Evolutionary conservation across 2,797 vertebrate species (phyloP).

Genomic region (Dicrostonyx torquatus): DNA sequence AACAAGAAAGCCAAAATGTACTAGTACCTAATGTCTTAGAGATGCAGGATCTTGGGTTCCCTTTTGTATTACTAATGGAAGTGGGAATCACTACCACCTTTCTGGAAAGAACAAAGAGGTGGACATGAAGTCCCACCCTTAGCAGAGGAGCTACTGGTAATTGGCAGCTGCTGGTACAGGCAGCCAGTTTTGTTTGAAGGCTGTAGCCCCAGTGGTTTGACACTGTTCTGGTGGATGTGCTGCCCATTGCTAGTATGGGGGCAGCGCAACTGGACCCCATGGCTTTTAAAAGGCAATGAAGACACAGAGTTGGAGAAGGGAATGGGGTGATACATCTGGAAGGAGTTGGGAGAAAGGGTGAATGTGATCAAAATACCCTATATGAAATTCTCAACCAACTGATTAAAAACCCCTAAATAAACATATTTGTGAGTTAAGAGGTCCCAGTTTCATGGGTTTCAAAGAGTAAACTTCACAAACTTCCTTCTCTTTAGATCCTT

Average conservation of each 20-base stretch:
- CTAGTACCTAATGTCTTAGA: not conserved
- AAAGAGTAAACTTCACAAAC: not conserved
- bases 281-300: not conserved
- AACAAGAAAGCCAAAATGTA: not conserved
- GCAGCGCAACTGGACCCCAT: no score
- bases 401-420: not conserved
- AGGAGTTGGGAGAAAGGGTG: not conserved
- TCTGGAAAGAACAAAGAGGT: not conserved
- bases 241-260: no score
- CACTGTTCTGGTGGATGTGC: not conserved
- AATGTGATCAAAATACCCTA: not conserved
- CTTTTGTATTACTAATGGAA: not conserved
- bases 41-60: not conserved
- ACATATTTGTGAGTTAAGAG: not conserved
- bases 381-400: not conserved
- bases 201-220: not conserved
- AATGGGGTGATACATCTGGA: not conserved
- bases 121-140: not conserved
- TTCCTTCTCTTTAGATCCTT: not conserved
- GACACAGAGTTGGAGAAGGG: not conserved
- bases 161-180: not conserved
- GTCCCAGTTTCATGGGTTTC: not conserved
- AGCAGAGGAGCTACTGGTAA: not conserved
- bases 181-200: not conserved
- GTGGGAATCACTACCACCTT: not conserved